Base-by-base conservation (phyloP, 2,797 vertebrate species). In the Ispidina picta region DNA sequence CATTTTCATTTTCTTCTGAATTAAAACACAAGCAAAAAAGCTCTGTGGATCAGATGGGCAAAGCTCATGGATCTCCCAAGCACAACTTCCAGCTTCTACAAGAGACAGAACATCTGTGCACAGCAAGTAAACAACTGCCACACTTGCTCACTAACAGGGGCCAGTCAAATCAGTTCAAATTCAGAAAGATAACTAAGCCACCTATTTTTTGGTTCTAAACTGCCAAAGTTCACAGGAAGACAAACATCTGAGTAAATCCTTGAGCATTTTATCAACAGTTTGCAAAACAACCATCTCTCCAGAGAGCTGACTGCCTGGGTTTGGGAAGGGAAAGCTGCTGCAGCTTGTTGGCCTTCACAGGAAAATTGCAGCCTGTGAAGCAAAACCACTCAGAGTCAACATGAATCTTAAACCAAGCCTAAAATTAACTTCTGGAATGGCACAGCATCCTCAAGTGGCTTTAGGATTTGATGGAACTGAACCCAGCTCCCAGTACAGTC, bases 131-230 rank as follows among this genome's bases (percentile, higher is more conserved):
- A 9, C 8, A 70, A 8, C 12, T 6, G 28, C 74, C 37, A 25
- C 0, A 8, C 52, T 59, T 10, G 0, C 12, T 3, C 66, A 8
- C 43, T 6, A 13, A 39, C 15, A 33, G 3, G 7, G 18, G 10
- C 29, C 1, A 2, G 37, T 6, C 56, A 17, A 33, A 60, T 28
- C 16, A 20, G 10, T 59, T 33, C 72, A 10, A n/a, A 59, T 1
- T 35, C 37, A 33, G 35, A 60, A 58, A 31, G 52, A 74, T 51
- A 84, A 28, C 8, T 5, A 31, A 39, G 19, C 9, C 52, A 39
- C 4, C 12, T 5, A 28, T 19, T 33, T 46, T 48, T 71, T 35
- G 25, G 31, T 58, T 43, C 59, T 76, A 22, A 87, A 63, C n/a
- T 35, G 51, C 10, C 46, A 23, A 26, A 64, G 35, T 44, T 54